A percentile compares a stretch with the other conserved stretches of the same genome.
Conservation (phyloP, 2,888 invertebrate species). For the Perizoma affinitatum region DNA sequence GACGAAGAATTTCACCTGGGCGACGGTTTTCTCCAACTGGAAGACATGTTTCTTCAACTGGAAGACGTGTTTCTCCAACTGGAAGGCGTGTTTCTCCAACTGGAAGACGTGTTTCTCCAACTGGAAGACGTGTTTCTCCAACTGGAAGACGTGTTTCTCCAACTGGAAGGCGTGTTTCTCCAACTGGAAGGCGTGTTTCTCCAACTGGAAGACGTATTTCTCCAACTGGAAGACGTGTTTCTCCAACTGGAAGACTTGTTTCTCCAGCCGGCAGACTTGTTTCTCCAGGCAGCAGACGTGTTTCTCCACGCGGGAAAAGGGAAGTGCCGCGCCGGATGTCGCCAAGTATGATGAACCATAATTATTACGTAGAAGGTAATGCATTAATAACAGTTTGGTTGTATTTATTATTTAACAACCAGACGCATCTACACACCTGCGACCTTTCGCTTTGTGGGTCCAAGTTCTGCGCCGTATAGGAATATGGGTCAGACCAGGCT, state of each 20-base stretch:
- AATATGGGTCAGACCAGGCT: too few species aligned
- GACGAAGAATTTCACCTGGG: neutral
- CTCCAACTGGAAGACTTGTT: conserved; percentile 33
- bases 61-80: conserved; percentile 34
- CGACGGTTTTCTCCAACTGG: conserved; percentile 5
- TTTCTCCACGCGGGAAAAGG: conserved; percentile 32
- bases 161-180: conserved; percentile 30
- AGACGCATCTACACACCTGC: too few species aligned
- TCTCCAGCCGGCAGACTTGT: conserved; percentile 15
- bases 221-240: conserved; percentile 32
- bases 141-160: conserved; percentile 40
- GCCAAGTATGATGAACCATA: conserved; percentile 37
- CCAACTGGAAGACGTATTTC: conserved; percentile 27
- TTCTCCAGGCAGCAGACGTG: conserved; percentile 25
- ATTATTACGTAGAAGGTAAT: conserved; percentile 31
- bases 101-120: conserved; percentile 36
- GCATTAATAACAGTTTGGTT: conserved; percentile 15
- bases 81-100: conserved; percentile 34
- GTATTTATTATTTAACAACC: neutral
- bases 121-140: conserved; percentile 39
- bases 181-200: conserved; percentile 17
- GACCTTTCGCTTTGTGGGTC: too few species aligned
- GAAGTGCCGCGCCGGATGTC: conserved; percentile 39
- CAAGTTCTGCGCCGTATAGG: too few species aligned
- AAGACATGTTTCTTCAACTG: conserved; percentile 27